These are phyloP conservation scores for Bimastos eiseni DNA, from an alignment of 2,888 invertebrate genomes.

Conservation along the genomic window DNA sequence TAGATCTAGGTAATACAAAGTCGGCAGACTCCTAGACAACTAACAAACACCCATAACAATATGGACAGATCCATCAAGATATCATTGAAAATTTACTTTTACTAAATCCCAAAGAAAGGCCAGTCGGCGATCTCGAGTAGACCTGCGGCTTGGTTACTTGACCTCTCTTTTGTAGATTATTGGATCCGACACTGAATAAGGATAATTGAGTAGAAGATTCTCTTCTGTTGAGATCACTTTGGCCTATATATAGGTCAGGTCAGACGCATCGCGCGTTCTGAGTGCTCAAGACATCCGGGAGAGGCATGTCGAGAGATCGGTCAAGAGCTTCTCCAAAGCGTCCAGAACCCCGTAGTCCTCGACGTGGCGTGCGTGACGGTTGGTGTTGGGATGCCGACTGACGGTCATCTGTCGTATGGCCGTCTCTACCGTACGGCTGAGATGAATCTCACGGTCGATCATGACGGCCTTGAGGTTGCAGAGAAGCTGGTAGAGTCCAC, in stretches of 20 bases:
- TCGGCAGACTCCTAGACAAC: background rate
- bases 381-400: background rate
- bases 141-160: background rate
- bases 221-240: background rate
- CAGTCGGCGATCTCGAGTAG: background rate
- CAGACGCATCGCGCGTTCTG: background rate
- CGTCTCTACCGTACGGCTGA: background rate
- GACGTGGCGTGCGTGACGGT: background rate
- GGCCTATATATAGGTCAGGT: background rate
- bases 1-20: background rate
- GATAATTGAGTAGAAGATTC: background rate
- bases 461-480: constrained; percentile 8
- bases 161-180: background rate
- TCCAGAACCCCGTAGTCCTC: background rate
- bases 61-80: background rate
- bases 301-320: background rate
- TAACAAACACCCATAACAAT: background rate
- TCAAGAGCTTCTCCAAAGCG: background rate
- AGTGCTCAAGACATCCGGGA: background rate
- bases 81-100: background rate
- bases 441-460: background rate
- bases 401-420: background rate
- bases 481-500: background rate
- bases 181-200: background rate
- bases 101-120: background rate